phyloP scores from a whole-genome alignment of 2,797 vertebrate genomes.

The Lophius americanus region DNA sequence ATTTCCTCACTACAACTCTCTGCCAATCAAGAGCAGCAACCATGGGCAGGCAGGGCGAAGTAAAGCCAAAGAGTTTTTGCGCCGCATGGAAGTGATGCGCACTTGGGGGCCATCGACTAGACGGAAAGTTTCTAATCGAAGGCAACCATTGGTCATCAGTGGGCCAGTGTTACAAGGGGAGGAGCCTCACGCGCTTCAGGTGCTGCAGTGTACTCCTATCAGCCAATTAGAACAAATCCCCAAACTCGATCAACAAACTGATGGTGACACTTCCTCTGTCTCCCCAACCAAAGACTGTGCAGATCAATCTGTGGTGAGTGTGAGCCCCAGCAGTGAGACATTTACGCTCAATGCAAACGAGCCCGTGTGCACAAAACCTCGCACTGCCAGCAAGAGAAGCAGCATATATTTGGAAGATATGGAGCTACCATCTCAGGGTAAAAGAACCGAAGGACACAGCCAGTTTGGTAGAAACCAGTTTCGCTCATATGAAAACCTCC shows the following conservation, averaged over 20 bases:
- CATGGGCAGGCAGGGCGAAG: conserved; percentile 83
- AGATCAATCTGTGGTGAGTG: conserved; percentile 68
- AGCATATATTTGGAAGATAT: conserved; percentile 95
- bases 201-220: conserved; percentile 87
- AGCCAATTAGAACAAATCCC: conserved; percentile 82
- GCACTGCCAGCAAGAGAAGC: conserved; percentile 87
- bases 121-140: conserved; percentile 70
- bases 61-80: conserved; percentile 91
- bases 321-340: conserved; percentile 71
- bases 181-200: conserved; percentile 86
- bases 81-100: conserved; percentile 91
- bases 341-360: conserved; percentile 72
- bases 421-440: conserved; percentile 85
- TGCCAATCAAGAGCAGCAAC: conserved; percentile 79
- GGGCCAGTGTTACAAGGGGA: conserved; percentile 87
- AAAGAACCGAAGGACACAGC: conserved; percentile 80
- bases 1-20: conserved; percentile 75
- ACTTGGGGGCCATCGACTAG: conserved; percentile 79
- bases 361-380: conserved; percentile 65
- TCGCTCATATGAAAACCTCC: conserved; percentile 93
- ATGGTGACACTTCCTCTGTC: conserved; percentile 43
- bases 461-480: conserved; percentile 85
- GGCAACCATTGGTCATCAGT: conserved; percentile 87
- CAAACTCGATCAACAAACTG: conserved; percentile 41
- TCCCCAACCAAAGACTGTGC: conserved; percentile 75